Evolutionary conservation across 2,888 invertebrate genomes (phyloP), one percentile per base, ranked within the genome.

Genomic region (Hirtodrosophila confusa): DNA sequence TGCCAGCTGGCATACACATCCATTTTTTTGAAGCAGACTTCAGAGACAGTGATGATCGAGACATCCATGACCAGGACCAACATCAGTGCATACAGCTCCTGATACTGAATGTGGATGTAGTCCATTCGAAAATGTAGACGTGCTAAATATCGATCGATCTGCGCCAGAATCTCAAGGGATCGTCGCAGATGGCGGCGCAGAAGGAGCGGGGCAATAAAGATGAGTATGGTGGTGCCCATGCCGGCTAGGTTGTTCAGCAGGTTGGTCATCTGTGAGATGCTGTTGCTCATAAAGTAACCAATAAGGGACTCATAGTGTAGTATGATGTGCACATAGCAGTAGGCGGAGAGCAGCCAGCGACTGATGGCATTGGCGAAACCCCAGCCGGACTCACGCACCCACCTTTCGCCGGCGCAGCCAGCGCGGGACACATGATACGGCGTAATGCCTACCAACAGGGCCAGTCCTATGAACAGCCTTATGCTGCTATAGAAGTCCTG

Each of bases 321-420:
- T 7, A 55, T 61, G 2, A 64, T 33, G 12, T 62, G 27, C 12
- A 37, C 31, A 33, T 85, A 85, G 50, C 79, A 87, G 11, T 85
- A 80, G 49, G 86, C 75, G 8, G 62, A 55, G 6, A 80, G 40
- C 3, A 80, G 35, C 88, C 88, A 80, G 3, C 83, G 83, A 3
- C 57, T 65, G 45, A 80, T 70, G 57, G 86, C 78, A 37, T 87
- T 80, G 2, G 48, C 45, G 11, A 82, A 87, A 9, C 86, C 88
- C 8, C 49, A 82, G 58, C 64, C 63, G 1, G 79, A 58, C 23
- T 78, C 79, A 2, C 50, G 48, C 41, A 88, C 36, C 7, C 41
- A 31, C 0, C 41, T 48, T 8, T 57, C 33, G 0, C 66, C 75
- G 7, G 9, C 29, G 2, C 48, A 39, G n/a, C 44, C 27, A 4